These are phyloP conservation scores for Schizotus pectinicornis DNA, from an alignment of 2,888 invertebrate species.

Conservation along the genomic window DNA sequence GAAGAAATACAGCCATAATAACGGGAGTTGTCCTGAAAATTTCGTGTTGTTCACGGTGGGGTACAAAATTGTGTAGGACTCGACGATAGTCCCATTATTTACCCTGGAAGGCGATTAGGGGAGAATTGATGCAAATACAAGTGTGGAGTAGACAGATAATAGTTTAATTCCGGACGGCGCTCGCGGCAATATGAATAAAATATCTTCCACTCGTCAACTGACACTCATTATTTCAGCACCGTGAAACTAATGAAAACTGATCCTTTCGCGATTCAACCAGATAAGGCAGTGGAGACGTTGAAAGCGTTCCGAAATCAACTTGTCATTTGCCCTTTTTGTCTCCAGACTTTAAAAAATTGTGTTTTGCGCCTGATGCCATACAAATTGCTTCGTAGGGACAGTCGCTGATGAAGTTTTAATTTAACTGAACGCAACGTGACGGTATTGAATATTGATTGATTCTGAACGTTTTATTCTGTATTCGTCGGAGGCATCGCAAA, in stretches of 20 bases:
- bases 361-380: slow-evolving; percentile 2
- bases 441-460: slow-evolving; percentile 16
- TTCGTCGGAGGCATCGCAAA: slow-evolving; percentile 6
- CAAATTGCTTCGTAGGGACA: slow-evolving; percentile 9
- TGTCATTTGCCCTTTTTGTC: background rate
- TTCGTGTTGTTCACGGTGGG: slow-evolving; percentile 3
- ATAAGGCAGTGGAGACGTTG: background rate
- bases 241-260: background rate
- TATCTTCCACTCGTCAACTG: background rate
- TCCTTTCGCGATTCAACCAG: too few species aligned
- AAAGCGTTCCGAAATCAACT: background rate
- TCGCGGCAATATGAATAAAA: slow-evolving; percentile 8
- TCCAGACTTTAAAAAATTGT: background rate
- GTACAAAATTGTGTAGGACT: slow-evolving; percentile 1
- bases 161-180: slow-evolving; percentile 4
- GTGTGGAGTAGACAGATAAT: slow-evolving; percentile 12
- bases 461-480: slow-evolving; percentile 11
- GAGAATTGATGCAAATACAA: slow-evolving; percentile 9
- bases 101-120: slow-evolving; percentile 6
- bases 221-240: background rate
- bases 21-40: background rate
- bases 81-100: slow-evolving; percentile 8
- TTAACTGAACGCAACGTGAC: slow-evolving; percentile 14
- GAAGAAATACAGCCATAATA: slow-evolving; percentile 4
- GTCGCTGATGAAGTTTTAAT: slow-evolving; percentile 21